Percentiles rank a stretch among this genome's conserved stretches.
Conservation (phyloP, 2,113 vertebrate species). For the Cinclus cinclus region DNA sequence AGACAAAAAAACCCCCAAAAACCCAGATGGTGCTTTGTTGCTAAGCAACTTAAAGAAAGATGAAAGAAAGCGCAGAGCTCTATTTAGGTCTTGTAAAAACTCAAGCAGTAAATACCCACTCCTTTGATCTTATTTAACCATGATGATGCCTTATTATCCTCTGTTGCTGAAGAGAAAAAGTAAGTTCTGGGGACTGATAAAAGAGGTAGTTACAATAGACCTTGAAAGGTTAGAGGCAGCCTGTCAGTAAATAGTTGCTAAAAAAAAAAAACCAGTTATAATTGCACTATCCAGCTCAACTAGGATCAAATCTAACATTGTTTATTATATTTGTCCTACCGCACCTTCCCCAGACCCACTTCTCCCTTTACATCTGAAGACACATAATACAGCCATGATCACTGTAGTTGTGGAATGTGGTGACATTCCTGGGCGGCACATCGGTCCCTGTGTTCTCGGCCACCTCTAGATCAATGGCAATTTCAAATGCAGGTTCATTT, state of each 20-base stretch:
- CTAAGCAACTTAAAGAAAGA: slow-evolving; percentile 52
- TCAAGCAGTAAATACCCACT: slow-evolving; percentile 30
- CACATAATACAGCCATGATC: background rate
- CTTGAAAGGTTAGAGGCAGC: background rate
- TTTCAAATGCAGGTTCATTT: background rate
- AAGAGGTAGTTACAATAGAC: background rate
- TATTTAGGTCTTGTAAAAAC: slow-evolving; percentile 21
- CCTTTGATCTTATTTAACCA: slow-evolving; percentile 48
- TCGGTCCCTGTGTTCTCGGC: rapidly evolving
- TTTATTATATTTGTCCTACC: background rate
- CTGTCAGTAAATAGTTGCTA: background rate
- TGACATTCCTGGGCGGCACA: background rate
- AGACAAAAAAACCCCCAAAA: too few species aligned
- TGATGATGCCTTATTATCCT: slow-evolving; percentile 15
- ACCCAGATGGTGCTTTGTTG: slow-evolving; percentile 23
- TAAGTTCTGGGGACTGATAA: slow-evolving; percentile 2
- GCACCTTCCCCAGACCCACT: background rate
- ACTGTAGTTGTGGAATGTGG: background rate
- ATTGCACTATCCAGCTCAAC: background rate
- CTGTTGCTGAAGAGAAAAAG: background rate
- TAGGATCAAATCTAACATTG: background rate
- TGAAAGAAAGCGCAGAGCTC: slow-evolving; percentile 43
- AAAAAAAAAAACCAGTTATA: background rate
- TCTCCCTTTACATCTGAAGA: background rate
- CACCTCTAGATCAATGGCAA: background rate